Evolutionary conservation across 1,140 invertebrate species (phyloP), one percentile per base, ranked within the genome.

Genomic region (Lethrus apterus): DNA sequence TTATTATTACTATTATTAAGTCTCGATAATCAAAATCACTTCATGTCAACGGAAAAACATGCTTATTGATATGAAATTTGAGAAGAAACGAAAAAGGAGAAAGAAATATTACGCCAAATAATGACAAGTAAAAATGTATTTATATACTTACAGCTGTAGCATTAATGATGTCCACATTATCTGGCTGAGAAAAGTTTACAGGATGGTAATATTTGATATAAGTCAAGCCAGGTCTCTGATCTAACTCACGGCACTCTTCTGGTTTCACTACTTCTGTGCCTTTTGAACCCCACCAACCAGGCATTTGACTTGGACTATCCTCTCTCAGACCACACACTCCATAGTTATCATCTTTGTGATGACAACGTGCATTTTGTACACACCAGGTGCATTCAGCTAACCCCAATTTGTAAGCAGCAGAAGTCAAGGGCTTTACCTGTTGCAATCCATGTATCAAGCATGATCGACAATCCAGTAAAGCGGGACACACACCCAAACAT

Each of bases 321-420:
- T 87, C 86, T 41, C 73, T 68, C 26, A 75, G 55, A 0, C 84
- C 85, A 58, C 85, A 90, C 2, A 86, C 81, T 0, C 86, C 86
- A 54, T 84, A 87, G 64, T 84, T 89, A 66, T 89, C 85, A 60
- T 90, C 83, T 57, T 83, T 83, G 55, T 86, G 83, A 65, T 91
- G 88, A 64, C 91, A 93, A n/a, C 81, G 72, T 0, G 87, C 87
- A 60, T 91, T 91, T 63, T 93, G 89, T 1, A 93, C 89, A 65
- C 90, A 93, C 91, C 91, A 94, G 14, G 81, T 86, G 66, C 91
- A 95, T 40, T 87, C 80, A 26, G 83, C 81, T 2, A 86, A 66
- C 3, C 77, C 57, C 23, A 88, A 64, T 57, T 86, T 86, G 51
- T 81, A 81, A 17, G 84, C 84, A 14, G 87, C 81, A 0, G 84